A percentile compares a stretch with the other conserved stretches of the same genome.
These are phyloP conservation scores for Scytalopus superciliaris DNA, from an alignment of 2,113 vertebrate genomes.

Conservation along the genomic window DNA sequence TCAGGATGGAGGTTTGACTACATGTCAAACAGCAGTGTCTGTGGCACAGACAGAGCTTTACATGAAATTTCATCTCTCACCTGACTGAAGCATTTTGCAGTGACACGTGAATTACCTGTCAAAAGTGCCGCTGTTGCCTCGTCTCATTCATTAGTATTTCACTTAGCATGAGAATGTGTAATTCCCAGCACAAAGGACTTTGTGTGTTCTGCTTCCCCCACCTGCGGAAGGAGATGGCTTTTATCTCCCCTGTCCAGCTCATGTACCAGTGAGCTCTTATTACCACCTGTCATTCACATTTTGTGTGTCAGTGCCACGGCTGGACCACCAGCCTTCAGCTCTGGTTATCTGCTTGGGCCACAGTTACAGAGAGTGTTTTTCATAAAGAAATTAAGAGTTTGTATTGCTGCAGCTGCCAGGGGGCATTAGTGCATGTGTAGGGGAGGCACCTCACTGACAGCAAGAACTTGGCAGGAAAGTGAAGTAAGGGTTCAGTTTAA, in stretches of 20 bases:
- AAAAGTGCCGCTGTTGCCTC: neutral
- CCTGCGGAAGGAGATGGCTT: neutral
- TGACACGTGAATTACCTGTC: neutral
- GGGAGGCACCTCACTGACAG: neutral
- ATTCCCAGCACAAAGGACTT: neutral
- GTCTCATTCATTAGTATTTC: neutral
- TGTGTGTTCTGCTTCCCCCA: neutral
- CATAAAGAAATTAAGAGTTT: neutral
- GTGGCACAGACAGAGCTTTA: neutral
- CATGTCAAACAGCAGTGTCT: neutral
- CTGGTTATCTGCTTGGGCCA: neutral
- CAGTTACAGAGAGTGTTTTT: neutral
- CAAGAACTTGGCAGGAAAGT: neutral
- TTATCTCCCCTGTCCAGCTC: neutral
- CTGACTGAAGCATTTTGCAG: slow-evolving; percentile 7
- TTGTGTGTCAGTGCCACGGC: neutral
- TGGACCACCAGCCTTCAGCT: neutral
- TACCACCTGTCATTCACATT: neutral
- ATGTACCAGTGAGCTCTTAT: neutral
- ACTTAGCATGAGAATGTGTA: neutral
- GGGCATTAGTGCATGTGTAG: neutral
- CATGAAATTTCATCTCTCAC: neutral
- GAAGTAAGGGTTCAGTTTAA: neutral
- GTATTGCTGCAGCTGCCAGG: neutral
- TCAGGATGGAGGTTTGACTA: neutral